A percentile compares a stretch with the other conserved stretches of the same genome.
Conservation (phyloP, 2,113 vertebrate species). For the Heterocephalus glaber region DNA sequence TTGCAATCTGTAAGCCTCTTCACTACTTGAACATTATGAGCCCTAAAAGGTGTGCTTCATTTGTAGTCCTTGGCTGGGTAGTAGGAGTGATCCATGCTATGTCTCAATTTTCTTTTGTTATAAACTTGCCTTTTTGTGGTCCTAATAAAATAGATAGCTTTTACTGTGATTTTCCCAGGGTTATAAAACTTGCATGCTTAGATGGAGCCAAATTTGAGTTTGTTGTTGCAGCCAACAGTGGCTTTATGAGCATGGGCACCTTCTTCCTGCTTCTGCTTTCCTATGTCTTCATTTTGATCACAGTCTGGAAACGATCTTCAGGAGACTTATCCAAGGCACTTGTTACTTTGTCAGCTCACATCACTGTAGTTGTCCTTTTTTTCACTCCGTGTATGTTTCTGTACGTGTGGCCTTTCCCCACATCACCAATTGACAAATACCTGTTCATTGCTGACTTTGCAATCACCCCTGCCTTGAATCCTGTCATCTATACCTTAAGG, state of each 20-base stretch:
- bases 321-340: slow-evolving; percentile 48
- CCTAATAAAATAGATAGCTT: slow-evolving; percentile 50
- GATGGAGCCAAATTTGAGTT: background rate
- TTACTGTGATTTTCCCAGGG: slow-evolving; percentile 54
- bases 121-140: slow-evolving; percentile 51
- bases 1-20: slow-evolving; percentile 67
- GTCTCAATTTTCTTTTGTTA: slow-evolving; percentile 38
- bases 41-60: slow-evolving; percentile 2
- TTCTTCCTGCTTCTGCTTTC: slow-evolving; percentile 48
- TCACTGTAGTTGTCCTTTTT: slow-evolving; percentile 41
- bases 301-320: slow-evolving; percentile 23
- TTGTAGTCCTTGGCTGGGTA: slow-evolving; percentile 31
- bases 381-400: slow-evolving; percentile 59
- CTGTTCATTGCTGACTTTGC: background rate
- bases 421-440: slow-evolving; percentile 59
- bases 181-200: slow-evolving; percentile 40
- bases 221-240: slow-evolving; percentile 20
- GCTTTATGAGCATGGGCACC: slow-evolving; percentile 10
- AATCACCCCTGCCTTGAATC: slow-evolving; percentile 52
- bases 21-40: slow-evolving; percentile 62
- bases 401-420: slow-evolving; percentile 43
- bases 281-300: slow-evolving; percentile 52
- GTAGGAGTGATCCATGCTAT: slow-evolving; percentile 2
- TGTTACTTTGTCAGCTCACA: slow-evolving; percentile 42
- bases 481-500: slow-evolving; percentile 58